Conservation (phyloP, 2,797 vertebrate species). For the Enteromius thamalakanensis region DNA sequence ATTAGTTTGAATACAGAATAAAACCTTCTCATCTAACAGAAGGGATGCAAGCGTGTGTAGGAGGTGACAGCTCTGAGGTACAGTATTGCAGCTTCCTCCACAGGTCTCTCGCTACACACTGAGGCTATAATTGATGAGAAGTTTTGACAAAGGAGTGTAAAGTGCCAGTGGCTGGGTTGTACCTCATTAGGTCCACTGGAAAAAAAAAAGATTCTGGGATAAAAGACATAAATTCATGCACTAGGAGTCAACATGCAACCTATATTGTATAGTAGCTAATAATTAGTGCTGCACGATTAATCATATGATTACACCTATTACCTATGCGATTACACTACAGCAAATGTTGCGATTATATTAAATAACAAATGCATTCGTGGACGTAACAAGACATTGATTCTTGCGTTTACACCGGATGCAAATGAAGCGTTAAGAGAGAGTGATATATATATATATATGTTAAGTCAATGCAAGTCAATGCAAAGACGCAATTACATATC, state of each 20-base stretch:
- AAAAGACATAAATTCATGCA: not conserved
- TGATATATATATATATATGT: too few relatives aligned
- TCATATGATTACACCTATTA: too few relatives aligned
- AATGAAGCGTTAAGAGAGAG: too few relatives aligned
- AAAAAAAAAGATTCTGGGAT: not conserved
- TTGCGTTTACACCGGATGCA: too few relatives aligned
- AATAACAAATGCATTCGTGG: too few relatives aligned
- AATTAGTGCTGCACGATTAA: too few relatives aligned
- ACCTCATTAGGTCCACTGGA: constrained; percentile 20
- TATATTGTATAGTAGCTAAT: not conserved
- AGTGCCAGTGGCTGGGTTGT: constrained; percentile 10
- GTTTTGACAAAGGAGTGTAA: constrained; percentile 19
- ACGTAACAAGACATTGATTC: too few relatives aligned
- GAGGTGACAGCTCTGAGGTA: constrained; percentile 12
- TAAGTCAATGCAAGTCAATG: too few relatives aligned
- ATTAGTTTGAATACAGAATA: constrained; percentile 30
- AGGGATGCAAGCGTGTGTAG: constrained; percentile 5
- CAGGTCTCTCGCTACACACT: not conserved
- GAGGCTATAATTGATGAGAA: constrained; percentile 22
- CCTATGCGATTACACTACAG: too few relatives aligned
- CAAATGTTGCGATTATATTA: too few relatives aligned
- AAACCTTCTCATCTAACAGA: constrained; percentile 19
- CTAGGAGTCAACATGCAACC: not conserved
- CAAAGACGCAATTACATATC: too few relatives aligned
- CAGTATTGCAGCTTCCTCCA: constrained; percentile 2